Evolutionary conservation across 2,888 invertebrate species (phyloP).

Genomic region (Drosophila cyrtoloma): DNA sequence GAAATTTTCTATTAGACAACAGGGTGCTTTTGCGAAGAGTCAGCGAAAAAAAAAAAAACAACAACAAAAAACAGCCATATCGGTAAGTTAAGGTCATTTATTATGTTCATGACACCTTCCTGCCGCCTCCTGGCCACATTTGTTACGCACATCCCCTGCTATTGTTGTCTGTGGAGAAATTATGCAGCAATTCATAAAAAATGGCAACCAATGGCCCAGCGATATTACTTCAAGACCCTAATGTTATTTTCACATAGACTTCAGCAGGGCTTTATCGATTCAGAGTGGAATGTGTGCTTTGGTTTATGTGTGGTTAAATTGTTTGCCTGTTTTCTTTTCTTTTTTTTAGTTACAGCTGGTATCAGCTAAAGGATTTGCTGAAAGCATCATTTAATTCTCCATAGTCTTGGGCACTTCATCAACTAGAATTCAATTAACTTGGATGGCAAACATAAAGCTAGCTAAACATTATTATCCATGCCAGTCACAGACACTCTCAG

Average conservation of each 20-base stretch:
- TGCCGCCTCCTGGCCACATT: conserved; percentile 63
- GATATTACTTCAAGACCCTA: conserved; percentile 46
- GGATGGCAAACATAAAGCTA: conserved; percentile 9
- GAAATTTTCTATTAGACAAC: conserved; percentile 75
- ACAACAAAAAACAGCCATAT: conserved; percentile 57
- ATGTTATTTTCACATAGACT: conserved; percentile 62
- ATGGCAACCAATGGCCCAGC: conserved; percentile 30
- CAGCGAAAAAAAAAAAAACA: conserved; percentile 57
- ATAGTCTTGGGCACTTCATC: conserved; percentile 43
- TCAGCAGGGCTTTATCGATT: conserved; percentile 64
- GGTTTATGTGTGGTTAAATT: conserved; percentile 31
- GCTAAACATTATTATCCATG: conserved; percentile 54
- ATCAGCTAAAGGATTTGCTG: conserved; percentile 10
- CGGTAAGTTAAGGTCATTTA: conserved; percentile 76
- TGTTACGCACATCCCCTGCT: conserved; percentile 49
- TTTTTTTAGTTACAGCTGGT: conserved; percentile 16
- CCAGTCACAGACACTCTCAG: conserved; percentile 44
- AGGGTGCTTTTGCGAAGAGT: conserved; percentile 66
- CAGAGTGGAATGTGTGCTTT: conserved; percentile 35
- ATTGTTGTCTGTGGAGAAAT: conserved; percentile 65
- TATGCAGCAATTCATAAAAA: conserved; percentile 80
- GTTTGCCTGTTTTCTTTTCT: neutral
- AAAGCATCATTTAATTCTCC: conserved; percentile 18
- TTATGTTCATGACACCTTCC: conserved; percentile 77
- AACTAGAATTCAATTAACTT: conserved; percentile 67